Percentiles rank a stretch among this genome's conserved stretches.
phyloP scores from a whole-genome alignment of 2,888 invertebrate genomes.

The Artemia sp. region DNA sequence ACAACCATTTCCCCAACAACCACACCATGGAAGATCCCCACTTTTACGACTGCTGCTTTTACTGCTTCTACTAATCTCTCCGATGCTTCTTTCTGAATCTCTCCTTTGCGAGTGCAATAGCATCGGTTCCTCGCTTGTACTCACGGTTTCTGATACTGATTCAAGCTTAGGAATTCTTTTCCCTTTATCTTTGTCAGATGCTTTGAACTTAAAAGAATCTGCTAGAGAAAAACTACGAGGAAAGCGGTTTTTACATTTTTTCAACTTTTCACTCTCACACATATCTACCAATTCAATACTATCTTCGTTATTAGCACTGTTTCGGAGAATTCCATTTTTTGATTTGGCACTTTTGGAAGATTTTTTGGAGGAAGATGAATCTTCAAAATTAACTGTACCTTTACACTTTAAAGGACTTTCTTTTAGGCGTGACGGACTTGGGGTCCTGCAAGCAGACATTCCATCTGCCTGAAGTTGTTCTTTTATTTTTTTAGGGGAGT shows the following conservation, averaged over 20 bases:
- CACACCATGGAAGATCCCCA: conserved; percentile 52
- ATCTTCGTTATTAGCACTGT: conserved; percentile 11
- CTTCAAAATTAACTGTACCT: conserved; percentile 19
- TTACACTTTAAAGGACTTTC: conserved; percentile 21
- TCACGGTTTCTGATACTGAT: conserved; percentile 20
- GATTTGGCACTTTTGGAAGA: conserved; percentile 14
- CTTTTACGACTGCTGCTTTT: conserved; percentile 35
- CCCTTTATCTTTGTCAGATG: background rate
- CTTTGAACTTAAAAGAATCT: conserved; percentile 19
- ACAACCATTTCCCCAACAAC: conserved; percentile 68
- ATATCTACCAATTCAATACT: conserved; percentile 8
- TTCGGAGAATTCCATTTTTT: conserved; percentile 9
- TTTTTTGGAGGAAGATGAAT: background rate
- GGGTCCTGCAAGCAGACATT: background rate
- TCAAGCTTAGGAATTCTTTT: conserved; percentile 19
- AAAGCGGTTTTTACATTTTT: background rate
- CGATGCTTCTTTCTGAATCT: conserved; percentile 25
- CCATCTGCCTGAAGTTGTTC: background rate
- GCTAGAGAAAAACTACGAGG: conserved; percentile 21
- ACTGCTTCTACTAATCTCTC: conserved; percentile 35
- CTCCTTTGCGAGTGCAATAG: conserved; percentile 23
- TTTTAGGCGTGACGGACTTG: conserved; percentile 1
- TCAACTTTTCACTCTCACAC: conserved; percentile 3
- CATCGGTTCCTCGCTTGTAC: conserved; percentile 23
- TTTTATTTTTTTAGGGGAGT: background rate